Conservation (phyloP, 2,113 vertebrate species). For the Oplegnathus fasciatus region DNA sequence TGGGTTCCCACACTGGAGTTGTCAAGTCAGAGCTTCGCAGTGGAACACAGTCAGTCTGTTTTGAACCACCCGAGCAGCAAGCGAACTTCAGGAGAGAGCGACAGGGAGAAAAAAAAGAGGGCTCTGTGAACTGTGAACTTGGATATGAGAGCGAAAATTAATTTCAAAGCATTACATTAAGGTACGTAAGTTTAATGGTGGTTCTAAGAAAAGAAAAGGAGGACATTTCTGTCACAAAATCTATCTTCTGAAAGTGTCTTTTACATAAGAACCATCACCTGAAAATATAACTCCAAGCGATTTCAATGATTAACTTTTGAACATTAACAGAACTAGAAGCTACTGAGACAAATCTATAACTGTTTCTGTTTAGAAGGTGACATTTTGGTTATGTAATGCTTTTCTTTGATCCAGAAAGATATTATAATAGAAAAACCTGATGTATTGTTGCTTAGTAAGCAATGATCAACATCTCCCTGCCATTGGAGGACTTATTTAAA, state of each 20-base stretch:
- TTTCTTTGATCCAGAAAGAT: neutral
- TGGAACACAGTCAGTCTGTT: constrained; percentile 38
- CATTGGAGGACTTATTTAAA: constrained; percentile 8
- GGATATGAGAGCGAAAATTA: neutral
- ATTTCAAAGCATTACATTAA: neutral
- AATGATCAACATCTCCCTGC: neutral
- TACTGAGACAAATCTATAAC: neutral
- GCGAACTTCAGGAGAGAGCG: constrained; percentile 28
- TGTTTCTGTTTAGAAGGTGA: neutral
- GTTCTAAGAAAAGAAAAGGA: neutral
- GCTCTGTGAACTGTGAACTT: constrained; percentile 12
- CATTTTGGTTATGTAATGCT: neutral
- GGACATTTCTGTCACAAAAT: neutral
- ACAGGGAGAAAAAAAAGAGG: neutral
- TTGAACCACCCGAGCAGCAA: constrained; percentile 22
- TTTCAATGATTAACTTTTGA: constrained; percentile 25
- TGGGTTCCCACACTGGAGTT: constrained; percentile 44
- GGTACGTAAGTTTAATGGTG: constrained; percentile 39
- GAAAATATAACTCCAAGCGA: neutral
- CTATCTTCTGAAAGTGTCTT: neutral
- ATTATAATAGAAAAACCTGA: neutral
- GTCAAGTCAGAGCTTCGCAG: constrained; percentile 36
- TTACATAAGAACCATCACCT: neutral
- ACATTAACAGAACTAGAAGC: neutral
- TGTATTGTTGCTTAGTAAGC: neutral